These are phyloP conservation scores for Bombyx mandarina DNA, from an alignment of 1,140 invertebrate species.

Conservation along the genomic window DNA sequence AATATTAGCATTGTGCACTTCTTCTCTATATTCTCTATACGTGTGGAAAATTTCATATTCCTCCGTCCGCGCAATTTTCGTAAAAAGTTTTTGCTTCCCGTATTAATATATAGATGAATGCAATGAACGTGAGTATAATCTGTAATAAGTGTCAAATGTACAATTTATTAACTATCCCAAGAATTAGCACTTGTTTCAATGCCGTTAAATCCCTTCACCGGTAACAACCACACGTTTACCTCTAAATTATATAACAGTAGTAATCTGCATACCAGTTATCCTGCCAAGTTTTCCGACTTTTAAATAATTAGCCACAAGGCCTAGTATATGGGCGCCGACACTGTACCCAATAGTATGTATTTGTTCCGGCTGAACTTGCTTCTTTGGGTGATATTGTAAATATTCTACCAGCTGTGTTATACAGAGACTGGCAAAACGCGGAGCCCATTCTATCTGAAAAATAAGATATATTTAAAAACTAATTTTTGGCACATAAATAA, in stretches of 20 bases:
- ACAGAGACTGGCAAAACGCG: constrained; percentile 84
- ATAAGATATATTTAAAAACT: neutral
- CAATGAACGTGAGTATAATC: neutral
- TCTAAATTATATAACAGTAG: constrained; percentile 17
- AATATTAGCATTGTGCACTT: no score
- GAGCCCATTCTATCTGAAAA: constrained; percentile 85
- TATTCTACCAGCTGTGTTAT: constrained; percentile 86
- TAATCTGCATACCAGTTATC: constrained; percentile 77
- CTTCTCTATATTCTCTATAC: no score
- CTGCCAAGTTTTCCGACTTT: constrained; percentile 79
- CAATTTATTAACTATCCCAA: neutral
- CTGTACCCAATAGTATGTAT: constrained; percentile 88
- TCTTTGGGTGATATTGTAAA: constrained; percentile 79
- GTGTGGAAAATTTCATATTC: no score
- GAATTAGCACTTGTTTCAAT: neutral
- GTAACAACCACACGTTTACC: constrained; percentile 67
- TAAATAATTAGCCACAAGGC: constrained; percentile 84
- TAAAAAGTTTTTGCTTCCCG: no score
- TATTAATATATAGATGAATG: neutral
- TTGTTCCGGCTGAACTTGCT: constrained; percentile 78
- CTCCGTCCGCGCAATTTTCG: no score
- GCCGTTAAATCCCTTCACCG: constrained; percentile 1
- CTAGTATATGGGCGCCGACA: constrained; percentile 88
- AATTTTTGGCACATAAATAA: no score
- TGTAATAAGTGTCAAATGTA: neutral